Evolutionary conservation across 1,140 invertebrate genomes (phyloP), one percentile per base, ranked within the genome.

Genomic region (Hypsibius dujardini): DNA sequence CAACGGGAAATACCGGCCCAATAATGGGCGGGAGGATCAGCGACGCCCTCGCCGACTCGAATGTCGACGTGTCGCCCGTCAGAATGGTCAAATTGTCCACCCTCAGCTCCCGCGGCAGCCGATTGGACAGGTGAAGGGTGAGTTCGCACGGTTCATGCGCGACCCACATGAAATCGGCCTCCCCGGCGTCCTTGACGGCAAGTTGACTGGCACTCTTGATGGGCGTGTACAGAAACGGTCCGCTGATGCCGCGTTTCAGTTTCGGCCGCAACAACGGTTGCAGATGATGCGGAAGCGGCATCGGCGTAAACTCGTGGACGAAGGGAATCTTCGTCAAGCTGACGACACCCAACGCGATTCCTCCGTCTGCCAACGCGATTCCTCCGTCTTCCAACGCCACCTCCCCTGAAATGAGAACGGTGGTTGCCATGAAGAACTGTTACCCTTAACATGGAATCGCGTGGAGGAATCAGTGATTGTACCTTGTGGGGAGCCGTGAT

Each of bases 101-200:
- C 3, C 42, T 0, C 62, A 67, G 62, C 42, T 67, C 62, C 45
- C 42, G 12, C 62, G 62, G 62, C 12, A 67, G 62, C 12, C 12
- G 42, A 42, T 67, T 67, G 62, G 62, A 15, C 12, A 67, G 62
- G 12, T 67, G 62, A 12, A 67, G 62, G 12, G 12, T 15, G 42
- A 67, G 12, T 7, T 12, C 42, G 62, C 62, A 12, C 12, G 62
- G 62, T 42, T 67, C 62, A 15, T 67, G 3, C 12, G 42, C 62
- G 3, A 67, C 62, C 62, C 62, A 67, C 62, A 67, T 12, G 42
- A 67, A 67, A 42, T 45, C 42, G 12, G 62, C 62, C 7, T 67
- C 62, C 12, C 45, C 62, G 42, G 42, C 42, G 62, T 3, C 42
- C 42, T 15, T 12, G 12, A 42, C 62, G 62, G 12, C 62, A 12